These are phyloP conservation scores for Sebastes itinus DNA, from an alignment of 2,797 vertebrate genomes.

Conservation along the genomic window DNA sequence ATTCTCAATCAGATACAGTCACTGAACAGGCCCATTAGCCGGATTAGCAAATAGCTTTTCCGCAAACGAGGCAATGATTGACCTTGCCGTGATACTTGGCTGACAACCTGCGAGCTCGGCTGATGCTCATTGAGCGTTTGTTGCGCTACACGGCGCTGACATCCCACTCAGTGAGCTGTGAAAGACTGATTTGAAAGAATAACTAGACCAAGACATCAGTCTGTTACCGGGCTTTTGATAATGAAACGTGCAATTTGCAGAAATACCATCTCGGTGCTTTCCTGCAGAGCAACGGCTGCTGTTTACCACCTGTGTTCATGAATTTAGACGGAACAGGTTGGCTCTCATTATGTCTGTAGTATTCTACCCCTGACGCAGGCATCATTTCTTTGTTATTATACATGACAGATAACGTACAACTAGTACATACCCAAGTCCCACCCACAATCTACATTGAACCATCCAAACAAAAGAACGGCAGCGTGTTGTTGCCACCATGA, in stretches of 20 bases:
- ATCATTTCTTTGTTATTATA: background rate
- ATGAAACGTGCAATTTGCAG: slow-evolving; percentile 10
- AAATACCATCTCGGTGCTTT: background rate
- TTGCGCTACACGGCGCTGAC: background rate
- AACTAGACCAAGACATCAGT: background rate
- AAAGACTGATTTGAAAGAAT: background rate
- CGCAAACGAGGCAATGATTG: slow-evolving; percentile 48
- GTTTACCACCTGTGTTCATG: background rate
- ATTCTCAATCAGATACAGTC: slow-evolving; percentile 44
- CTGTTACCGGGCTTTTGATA: background rate
- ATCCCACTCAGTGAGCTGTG: background rate
- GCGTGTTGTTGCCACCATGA: background rate
- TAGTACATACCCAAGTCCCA: background rate
- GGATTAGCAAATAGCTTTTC: slow-evolving; percentile 59
- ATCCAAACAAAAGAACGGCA: background rate
- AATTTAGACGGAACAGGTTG: background rate
- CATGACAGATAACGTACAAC: background rate
- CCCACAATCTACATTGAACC: background rate
- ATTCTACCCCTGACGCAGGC: background rate
- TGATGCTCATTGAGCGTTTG: background rate
- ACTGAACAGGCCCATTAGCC: slow-evolving; percentile 42
- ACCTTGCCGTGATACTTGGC: slow-evolving; percentile 36
- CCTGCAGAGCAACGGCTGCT: background rate
- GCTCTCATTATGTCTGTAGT: background rate
- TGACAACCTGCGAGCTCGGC: slow-evolving; percentile 11